A percentile compares a stretch with the other conserved stretches of the same genome.
Evolutionary conservation across 2,797 vertebrate genomes (phyloP).

Genomic region (Cheirogaleus major): DNA sequence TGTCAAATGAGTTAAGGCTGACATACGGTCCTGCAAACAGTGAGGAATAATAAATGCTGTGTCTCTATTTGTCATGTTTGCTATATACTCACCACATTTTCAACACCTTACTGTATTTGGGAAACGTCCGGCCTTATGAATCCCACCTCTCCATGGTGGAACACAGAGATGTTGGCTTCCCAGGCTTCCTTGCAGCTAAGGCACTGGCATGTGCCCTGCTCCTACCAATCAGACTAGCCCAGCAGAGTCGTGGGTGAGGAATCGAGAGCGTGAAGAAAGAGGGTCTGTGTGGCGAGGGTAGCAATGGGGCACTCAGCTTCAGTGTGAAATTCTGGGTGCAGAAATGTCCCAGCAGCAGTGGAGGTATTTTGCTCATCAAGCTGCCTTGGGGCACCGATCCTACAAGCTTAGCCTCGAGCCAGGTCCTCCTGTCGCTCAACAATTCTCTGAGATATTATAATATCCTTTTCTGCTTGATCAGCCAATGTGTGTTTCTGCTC

Average conservation of each 20-base stretch:
- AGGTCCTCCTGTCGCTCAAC: neutral
- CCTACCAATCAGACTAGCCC: neutral
- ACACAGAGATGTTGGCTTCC: neutral
- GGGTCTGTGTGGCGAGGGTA: too few relatives aligned
- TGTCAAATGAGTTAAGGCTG: neutral
- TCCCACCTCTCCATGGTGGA: neutral
- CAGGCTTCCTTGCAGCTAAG: neutral
- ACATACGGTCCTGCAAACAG: neutral
- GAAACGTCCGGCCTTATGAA: neutral
- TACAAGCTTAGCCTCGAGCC: neutral
- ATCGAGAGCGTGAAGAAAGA: neutral
- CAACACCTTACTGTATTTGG: neutral
- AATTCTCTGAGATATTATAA: neutral
- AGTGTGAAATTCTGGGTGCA: neutral
- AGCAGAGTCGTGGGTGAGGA: neutral
- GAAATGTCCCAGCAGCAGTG: neutral
- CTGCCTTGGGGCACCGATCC: neutral
- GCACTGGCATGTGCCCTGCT: neutral
- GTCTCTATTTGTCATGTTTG: neutral
- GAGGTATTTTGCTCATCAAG: neutral
- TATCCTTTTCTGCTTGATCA: conserved; percentile 3
- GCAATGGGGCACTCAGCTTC: fast-evolving
- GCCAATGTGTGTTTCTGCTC: neutral
- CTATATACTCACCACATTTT: neutral
- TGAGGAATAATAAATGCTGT: neutral